phyloP scores from a whole-genome alignment of 2,113 vertebrate species.

The Embiotoca jacksoni region DNA sequence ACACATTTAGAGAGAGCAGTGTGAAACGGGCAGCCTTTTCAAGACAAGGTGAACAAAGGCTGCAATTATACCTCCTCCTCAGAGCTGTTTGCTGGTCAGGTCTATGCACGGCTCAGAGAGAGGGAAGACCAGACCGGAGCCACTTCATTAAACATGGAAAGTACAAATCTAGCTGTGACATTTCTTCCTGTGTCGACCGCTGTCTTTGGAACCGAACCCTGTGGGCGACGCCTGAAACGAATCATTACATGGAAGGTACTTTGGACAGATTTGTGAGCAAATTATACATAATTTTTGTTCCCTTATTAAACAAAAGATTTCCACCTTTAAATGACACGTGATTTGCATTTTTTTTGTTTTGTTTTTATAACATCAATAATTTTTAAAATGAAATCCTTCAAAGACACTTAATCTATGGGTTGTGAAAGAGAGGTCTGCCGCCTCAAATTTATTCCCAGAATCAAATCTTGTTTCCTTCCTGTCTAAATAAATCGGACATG shows the following conservation, averaged over 20 bases:
- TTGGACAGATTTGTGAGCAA: too few relatives aligned
- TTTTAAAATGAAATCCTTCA: constrained; percentile 14
- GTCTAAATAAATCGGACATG: constrained; percentile 10
- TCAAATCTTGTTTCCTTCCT: not conserved
- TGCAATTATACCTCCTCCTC: constrained; percentile 57
- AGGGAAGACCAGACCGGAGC: constrained; percentile 6
- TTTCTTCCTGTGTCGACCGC: constrained; percentile 6
- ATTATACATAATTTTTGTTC: not conserved
- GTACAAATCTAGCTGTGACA: constrained; percentile 19
- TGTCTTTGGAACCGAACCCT: constrained; percentile 1
- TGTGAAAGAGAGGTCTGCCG: constrained; percentile 11
- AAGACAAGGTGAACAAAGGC: constrained; percentile 54
- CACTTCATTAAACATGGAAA: constrained; percentile 48
- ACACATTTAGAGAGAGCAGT: constrained; percentile 34
- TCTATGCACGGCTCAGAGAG: constrained; percentile 6
- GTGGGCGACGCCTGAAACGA: not conserved
- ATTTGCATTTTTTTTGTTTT: too few relatives aligned
- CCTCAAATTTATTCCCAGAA: constrained; percentile 17
- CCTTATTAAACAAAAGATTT: not conserved
- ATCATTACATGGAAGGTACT: too few relatives aligned
- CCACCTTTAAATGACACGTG: too few relatives aligned
- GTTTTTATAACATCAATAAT: too few relatives aligned
- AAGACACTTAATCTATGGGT: constrained; percentile 21
- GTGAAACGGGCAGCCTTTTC: constrained; percentile 45
- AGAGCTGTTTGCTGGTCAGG: constrained; percentile 43